phyloP scores from a whole-genome alignment of 2,888 invertebrate genomes.

The Atethmia centrago region DNA sequence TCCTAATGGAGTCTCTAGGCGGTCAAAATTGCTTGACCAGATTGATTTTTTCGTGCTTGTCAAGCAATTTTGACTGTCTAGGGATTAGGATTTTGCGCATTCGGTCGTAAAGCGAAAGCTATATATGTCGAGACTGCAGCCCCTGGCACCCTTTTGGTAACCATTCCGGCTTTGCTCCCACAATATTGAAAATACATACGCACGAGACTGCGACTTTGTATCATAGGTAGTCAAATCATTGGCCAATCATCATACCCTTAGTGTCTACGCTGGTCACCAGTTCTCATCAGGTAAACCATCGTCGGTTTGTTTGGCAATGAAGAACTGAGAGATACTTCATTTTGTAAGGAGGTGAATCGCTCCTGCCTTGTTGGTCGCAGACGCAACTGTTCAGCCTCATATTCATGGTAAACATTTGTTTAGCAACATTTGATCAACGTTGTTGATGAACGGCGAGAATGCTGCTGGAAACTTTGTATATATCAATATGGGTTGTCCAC shows the following conservation, averaged over 20 bases:
- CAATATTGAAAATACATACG: background rate
- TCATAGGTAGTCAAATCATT: background rate
- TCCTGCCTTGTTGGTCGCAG: background rate
- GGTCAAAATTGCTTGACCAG: no score
- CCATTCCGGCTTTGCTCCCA: background rate
- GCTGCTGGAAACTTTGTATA: no score
- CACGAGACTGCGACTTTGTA: background rate
- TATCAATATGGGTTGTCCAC: no score
- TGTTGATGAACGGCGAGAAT: no score
- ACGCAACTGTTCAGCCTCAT: background rate
- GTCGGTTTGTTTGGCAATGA: background rate
- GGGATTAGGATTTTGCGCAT: no score
- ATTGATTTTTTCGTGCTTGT: no score
- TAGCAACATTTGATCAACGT: no score
- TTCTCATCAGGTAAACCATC: background rate
- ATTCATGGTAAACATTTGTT: no score
- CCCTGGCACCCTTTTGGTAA: background rate
- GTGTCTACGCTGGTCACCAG: background rate
- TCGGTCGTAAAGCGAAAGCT: no score
- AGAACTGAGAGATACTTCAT: background rate
- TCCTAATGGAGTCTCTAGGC: no score
- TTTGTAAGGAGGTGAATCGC: background rate
- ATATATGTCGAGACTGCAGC: no score
- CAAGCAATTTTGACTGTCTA: no score
- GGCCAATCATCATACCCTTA: background rate